Evolutionary conservation across 2,797 vertebrate species (phyloP).

Genomic region (Ctenopoma kingsleyae): DNA sequence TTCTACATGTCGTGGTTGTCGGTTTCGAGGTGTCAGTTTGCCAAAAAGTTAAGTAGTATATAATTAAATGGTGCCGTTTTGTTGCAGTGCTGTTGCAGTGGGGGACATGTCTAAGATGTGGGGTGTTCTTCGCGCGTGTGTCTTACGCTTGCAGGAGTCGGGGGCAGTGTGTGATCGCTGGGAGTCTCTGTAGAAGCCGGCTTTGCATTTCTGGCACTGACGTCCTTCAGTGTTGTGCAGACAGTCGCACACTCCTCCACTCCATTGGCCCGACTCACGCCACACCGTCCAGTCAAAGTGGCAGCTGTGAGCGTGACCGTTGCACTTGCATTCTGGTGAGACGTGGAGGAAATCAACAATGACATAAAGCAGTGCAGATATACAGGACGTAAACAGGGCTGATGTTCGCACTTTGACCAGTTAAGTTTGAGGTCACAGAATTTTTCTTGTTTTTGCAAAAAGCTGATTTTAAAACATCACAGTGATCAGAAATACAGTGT

Average conservation of each 20-base stretch:
- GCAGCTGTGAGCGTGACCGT: conserved; percentile 92
- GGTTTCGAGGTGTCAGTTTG: conserved; percentile 9
- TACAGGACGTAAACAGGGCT: neutral
- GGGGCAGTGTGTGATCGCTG: conserved; percentile 84
- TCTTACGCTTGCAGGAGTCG: conserved; percentile 92
- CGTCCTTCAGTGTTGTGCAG: conserved; percentile 94
- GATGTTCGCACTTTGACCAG: too few relatives aligned
- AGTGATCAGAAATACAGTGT: too few relatives aligned
- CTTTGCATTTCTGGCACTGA: conserved; percentile 92
- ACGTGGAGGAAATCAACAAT: neutral
- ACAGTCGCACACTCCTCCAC: conserved; percentile 93
- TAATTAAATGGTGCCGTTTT: too few relatives aligned
- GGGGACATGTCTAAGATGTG: neutral
- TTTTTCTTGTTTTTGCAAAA: too few relatives aligned
- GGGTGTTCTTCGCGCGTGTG: neutral
- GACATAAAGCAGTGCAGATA: too few relatives aligned
- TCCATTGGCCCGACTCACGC: conserved; percentile 90
- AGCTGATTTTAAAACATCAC: too few relatives aligned
- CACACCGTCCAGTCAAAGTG: conserved; percentile 89
- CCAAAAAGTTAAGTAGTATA: neutral
- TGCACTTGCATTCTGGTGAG: conserved; percentile 92
- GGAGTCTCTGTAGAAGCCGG: conserved; percentile 92
- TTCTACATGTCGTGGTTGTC: conserved; percentile 12
- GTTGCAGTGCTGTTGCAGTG: neutral
- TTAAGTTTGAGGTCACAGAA: too few relatives aligned